Evolutionary conservation across 1,140 invertebrate genomes (phyloP).

Genomic region (Saccostrea glomerata): DNA sequence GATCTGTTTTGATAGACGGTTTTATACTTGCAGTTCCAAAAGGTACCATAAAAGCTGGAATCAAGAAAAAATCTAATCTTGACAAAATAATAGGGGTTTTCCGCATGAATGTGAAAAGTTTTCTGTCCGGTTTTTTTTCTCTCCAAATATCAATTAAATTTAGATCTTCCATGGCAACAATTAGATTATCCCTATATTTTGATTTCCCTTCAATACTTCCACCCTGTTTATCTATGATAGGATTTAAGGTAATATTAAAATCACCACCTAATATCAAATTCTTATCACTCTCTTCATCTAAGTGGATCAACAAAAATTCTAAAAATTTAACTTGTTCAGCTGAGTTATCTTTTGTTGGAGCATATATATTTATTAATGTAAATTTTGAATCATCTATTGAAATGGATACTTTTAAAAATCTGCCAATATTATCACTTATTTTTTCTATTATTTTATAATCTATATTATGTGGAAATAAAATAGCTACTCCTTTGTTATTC

Average conservation of each 20-base stretch:
- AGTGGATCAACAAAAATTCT: neutral
- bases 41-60: too few species aligned
- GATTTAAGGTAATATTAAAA: conserved; percentile 9
- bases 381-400: neutral
- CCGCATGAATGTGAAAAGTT: too few species aligned
- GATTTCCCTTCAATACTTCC: neutral
- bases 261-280: neutral
- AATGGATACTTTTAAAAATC: too few species aligned
- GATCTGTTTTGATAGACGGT: too few species aligned
- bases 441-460: too few species aligned
- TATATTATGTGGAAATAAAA: too few species aligned
- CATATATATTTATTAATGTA: neutral
- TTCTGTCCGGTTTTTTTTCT: neutral
- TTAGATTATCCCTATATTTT: neutral
- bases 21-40: too few species aligned
- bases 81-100: too few species aligned
- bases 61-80: too few species aligned
- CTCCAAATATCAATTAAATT: neutral
- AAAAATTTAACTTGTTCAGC: neutral
- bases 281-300: neutral
- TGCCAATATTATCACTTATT: too few species aligned
- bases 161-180: too few species aligned
- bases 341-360: neutral
- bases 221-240: neutral
- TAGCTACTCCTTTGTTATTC: too few species aligned